These are phyloP conservation scores for Odobenus rosmarus DNA, from an alignment of 2,113 vertebrate genomes.

Conservation along the genomic window DNA sequence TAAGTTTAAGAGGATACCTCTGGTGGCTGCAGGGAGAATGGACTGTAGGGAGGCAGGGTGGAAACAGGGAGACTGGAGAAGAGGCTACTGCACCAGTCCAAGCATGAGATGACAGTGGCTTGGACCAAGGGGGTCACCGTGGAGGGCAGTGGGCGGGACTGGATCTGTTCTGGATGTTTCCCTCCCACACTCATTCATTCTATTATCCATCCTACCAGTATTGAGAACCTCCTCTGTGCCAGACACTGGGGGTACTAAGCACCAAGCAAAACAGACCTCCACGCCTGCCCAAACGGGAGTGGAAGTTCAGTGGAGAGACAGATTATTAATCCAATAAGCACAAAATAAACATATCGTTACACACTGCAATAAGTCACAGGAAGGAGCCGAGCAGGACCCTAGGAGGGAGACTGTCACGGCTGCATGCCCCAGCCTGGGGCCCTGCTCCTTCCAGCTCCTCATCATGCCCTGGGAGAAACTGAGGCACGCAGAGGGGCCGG, in stretches of 20 bases:
- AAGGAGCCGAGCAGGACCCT: neutral
- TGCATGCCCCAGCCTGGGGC: neutral
- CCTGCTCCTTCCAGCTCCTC: neutral
- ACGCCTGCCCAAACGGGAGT: neutral
- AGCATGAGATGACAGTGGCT: neutral
- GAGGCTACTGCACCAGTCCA: neutral
- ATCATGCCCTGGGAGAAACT: neutral
- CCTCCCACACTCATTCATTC: neutral
- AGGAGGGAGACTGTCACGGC: accelerated
- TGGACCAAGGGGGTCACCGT: accelerated
- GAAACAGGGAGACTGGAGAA: accelerated
- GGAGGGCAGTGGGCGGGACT: accelerated
- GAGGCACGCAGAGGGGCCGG: neutral
- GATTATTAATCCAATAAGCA: accelerated
- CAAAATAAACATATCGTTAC: neutral
- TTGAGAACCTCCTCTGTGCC: neutral
- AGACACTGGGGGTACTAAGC: neutral
- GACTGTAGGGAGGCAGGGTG: no score
- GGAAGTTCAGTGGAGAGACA: neutral
- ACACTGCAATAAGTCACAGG: accelerated
- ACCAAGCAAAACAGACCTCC: accelerated
- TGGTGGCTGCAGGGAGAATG: neutral
- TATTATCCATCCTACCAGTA: no score
- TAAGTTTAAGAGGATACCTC: neutral
- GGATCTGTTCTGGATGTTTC: neutral